phyloP scores from a whole-genome alignment of 64 coral and sea anemone species.

The Pachyseris speciosa region DNA sequence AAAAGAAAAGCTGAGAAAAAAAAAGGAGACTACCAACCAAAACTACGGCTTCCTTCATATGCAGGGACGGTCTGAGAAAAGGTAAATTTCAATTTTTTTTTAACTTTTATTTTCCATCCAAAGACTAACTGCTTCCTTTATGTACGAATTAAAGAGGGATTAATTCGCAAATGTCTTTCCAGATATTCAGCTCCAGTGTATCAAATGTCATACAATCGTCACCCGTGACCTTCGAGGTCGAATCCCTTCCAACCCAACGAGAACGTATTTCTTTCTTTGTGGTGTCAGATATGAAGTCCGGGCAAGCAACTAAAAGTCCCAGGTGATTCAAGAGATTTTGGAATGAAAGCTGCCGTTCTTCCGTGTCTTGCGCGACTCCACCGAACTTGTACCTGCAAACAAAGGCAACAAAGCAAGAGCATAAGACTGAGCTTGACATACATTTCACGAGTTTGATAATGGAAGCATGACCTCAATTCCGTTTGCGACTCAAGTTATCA shows the following conservation, averaged over 20 bases:
- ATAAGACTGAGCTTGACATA: neutral
- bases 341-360: neutral
- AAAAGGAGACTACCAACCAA: too few species aligned
- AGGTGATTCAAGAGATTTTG: conserved; percentile 1
- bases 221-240: neutral
- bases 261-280: neutral
- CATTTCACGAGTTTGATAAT: too few species aligned
- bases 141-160: neutral
- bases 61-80: too few species aligned
- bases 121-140: neutral
- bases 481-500: too few species aligned
- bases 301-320: neutral
- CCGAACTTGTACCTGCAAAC: neutral
- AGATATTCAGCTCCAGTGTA: conserved; percentile 11
- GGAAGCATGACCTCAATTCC: too few species aligned
- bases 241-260: neutral
- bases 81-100: too few species aligned
- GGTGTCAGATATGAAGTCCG: neutral
- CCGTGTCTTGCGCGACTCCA: neutral
- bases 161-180: neutral
- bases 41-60: too few species aligned
- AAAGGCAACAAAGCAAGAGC: neutral
- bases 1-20: too few species aligned
- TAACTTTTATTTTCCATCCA: neutral
- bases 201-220: neutral